Evolutionary conservation across 2,113 vertebrate species (phyloP).

Genomic region (Lates calcarifer): DNA sequence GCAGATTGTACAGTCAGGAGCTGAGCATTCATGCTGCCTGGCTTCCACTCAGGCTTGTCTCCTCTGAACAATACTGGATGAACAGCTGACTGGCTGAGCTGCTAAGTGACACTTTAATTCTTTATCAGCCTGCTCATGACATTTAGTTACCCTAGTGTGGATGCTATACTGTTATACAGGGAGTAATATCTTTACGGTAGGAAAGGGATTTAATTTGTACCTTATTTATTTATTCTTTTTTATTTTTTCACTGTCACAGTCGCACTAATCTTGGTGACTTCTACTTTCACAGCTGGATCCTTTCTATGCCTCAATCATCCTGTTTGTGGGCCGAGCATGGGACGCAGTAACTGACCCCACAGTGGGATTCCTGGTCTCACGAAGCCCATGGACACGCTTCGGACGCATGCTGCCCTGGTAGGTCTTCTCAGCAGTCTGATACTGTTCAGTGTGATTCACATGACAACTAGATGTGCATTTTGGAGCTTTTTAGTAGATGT

Average conservation of each 20-base stretch:
- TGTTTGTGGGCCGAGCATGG: constrained; percentile 95
- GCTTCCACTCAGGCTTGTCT: constrained; percentile 5
- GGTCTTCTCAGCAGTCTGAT: background rate
- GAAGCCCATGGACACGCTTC: constrained; percentile 90
- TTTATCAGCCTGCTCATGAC: background rate
- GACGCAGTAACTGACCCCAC: constrained; percentile 95
- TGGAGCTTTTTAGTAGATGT: background rate
- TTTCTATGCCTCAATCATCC: constrained; percentile 94
- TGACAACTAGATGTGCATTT: background rate
- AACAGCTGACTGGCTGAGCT: background rate
- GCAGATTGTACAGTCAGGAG: constrained; percentile 57
- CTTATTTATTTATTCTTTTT: background rate
- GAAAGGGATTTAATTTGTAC: background rate
- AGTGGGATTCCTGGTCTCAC: constrained; percentile 95
- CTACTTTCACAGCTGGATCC: constrained; percentile 86
- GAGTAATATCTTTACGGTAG: background rate
- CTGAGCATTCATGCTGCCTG: constrained; percentile 18
- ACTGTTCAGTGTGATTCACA: background rate
- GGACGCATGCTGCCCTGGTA: constrained; percentile 98
- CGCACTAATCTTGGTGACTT: constrained; percentile 15
- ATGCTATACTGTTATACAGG: background rate
- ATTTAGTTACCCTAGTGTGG: background rate
- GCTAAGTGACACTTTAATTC: constrained; percentile 15
- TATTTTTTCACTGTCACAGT: background rate
- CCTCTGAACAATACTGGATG: background rate